Base-by-base conservation (phyloP, 2,888 invertebrate species). In the Sphinx pinastri region DNA sequence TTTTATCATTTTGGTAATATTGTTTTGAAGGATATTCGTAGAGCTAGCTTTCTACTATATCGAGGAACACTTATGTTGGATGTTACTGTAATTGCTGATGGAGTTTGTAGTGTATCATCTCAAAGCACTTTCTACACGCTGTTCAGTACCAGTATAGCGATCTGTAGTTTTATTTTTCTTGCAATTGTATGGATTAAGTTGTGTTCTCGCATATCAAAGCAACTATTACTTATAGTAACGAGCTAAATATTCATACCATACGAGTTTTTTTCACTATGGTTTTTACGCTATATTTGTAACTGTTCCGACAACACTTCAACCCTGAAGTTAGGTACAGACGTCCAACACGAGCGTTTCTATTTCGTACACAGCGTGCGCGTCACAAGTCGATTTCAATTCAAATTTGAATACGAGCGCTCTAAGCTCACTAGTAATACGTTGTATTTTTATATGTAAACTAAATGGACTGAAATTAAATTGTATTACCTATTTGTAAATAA, bases 361-460 rank as follows among this genome's bases (percentile, higher is more conserved):
- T 52, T 54, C 16, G 16, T 54, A 38, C 1, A 54, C 54, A 54
- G n/a, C n/a, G 5, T 54, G n/a, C 55, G 4, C 19, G 19, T 19
- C 12, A 19, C 55, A 19, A 16, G 10, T 12, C 12, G 11, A 19
- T 19, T 19, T 49, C 16, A 13, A 13, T 19, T 49, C 19, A 55
- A 49, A 49, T 49, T 49, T 49, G 6, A 5, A 19, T 7, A 19
- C 19, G n/a, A 16, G 60, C 60, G 5, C 16, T 59, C 16, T 45
- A 47, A 60, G 60, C 60, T 60, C 38, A 19, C 49, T 49, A 63
- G 19, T 49, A 19, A 63, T 63, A 63, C 55, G 51, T 71, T 74
- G 49, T 75, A 76, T 76, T 72, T 54, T 73, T 68, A 72, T 71
- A 55, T 73, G 47, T 63, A 49, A 63, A 63, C 13, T 19, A 63